Percentiles rank a stretch among this genome's conserved stretches.
phyloP scores from a whole-genome alignment of 2,888 invertebrate species.

The Sinhomidia bicolor region DNA sequence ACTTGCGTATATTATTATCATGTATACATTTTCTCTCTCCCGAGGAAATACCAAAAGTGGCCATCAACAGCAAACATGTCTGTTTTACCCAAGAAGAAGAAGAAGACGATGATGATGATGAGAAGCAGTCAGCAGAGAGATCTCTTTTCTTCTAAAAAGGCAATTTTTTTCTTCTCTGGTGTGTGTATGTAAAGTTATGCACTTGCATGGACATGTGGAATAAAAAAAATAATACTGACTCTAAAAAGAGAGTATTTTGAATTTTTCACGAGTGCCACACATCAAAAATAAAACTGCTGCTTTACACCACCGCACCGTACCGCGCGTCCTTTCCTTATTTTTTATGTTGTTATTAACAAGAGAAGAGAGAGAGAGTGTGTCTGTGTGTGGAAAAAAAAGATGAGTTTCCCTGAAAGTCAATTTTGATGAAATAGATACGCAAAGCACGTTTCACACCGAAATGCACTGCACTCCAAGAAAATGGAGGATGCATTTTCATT shows the following conservation, averaged over 20 bases:
- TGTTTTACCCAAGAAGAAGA: constrained; percentile 12
- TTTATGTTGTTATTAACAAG: constrained; percentile 23
- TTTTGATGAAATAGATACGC: constrained; percentile 64
- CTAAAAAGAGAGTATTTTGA: constrained; percentile 40
- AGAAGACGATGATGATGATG: constrained; percentile 14
- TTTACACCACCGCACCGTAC: too few species aligned
- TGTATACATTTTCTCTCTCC: neutral
- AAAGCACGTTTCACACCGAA: constrained; percentile 48
- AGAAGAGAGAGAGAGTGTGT: neutral
- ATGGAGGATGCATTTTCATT: constrained; percentile 43
- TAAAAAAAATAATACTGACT: too few species aligned
- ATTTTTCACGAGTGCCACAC: constrained; percentile 54
- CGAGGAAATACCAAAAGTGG: constrained; percentile 44
- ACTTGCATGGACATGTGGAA: too few species aligned
- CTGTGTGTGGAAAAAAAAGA: constrained; percentile 23
- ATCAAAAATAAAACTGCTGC: constrained; percentile 32
- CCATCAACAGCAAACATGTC: neutral
- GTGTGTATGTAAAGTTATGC: constrained; percentile 20
- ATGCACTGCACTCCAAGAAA: constrained; percentile 47
- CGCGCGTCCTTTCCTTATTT: too few species aligned
- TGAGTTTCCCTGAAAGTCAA: constrained; percentile 28
- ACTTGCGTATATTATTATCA: neutral
- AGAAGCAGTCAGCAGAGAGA: too few species aligned
- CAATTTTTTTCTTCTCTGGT: too few species aligned
- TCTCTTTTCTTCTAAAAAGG: constrained; percentile 32